phyloP scores from a whole-genome alignment of 1,140 invertebrate genomes.

The Battus philenor region DNA sequence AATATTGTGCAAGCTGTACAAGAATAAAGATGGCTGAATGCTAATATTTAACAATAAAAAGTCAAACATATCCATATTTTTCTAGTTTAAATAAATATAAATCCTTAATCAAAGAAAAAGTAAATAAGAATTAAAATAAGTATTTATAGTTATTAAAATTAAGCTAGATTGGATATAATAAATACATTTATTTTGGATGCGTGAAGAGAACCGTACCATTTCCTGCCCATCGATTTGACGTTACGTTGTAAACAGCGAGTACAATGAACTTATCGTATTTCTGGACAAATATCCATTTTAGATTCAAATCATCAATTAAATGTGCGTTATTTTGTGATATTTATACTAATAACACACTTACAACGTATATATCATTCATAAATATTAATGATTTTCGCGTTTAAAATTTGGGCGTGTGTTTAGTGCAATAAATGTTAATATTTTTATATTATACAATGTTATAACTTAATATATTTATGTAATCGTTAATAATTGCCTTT shows the following conservation, averaged over 20 bases:
- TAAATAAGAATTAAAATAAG: too few species aligned
- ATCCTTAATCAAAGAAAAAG: too few species aligned
- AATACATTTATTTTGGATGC: too few species aligned
- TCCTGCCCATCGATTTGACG: conserved; percentile 39
- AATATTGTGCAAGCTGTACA: too few species aligned
- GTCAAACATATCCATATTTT: too few species aligned
- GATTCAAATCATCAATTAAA: conserved; percentile 40
- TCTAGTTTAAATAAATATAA: too few species aligned
- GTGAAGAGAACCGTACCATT: too few species aligned
- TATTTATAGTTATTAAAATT: too few species aligned
- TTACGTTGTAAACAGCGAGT: conserved; percentile 54
- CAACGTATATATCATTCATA: background rate
- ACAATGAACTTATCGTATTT: conserved; percentile 50
- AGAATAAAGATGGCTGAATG: too few species aligned
- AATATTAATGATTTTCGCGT: background rate
- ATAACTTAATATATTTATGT: conserved; percentile 10
- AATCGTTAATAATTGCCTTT: background rate
- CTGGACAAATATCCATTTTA: conserved; percentile 27
- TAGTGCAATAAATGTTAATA: background rate
- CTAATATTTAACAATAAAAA: too few species aligned
- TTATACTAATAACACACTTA: conserved; percentile 13
- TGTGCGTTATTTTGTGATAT: conserved; percentile 22
- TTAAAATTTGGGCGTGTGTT: conserved; percentile 6
- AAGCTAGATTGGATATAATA: too few species aligned
- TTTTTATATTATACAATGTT: background rate